Evolutionary conservation across 2,113 vertebrate species (phyloP), one percentile per base, ranked within the genome.

Genomic region (Pavo muticus): DNA sequence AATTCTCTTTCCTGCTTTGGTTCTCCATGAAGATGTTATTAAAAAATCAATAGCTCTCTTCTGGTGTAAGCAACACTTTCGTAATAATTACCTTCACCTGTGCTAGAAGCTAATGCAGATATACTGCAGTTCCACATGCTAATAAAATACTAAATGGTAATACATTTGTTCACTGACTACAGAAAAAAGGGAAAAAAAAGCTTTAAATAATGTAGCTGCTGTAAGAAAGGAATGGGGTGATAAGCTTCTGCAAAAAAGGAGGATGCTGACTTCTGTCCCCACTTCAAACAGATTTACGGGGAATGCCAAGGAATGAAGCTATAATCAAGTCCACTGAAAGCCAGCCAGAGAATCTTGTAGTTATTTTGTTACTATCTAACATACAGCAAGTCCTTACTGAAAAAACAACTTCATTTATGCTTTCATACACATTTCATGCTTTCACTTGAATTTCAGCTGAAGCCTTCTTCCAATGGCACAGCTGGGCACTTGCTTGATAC

Each of bases 271-370:
- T 96, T 95, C 87, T 87, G 29, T 67, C 87, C 79, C 44, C 39
- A 79, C 74, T 90, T 96, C 70, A 87, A 83, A 96, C 45, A 84
- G 50, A 87, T 30, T 83, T 87, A 71, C 82, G 93, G 32, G 77
- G 35, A 95, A 95, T 47, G 78, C 37, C 71, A 65, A 91, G 91
- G 90, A 93, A 27, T 63, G 67, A 94, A 94, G 47, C 30, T 87
- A 35, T 59, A 65, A 45, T 84, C 52, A 93, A 89, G 68, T 85
- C 6, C 42, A 59, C 30, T 80, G 87, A 87, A 84, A 11, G 64
- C 1, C 3, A 35, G 56, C 56, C 44, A 42, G 10, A 71, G 42
- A 72, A 65, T 37, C 81, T 61, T 24, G 35, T 1, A 24, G 14
- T 40, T 60, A 60, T 1, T 37, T 25, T 39, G 35, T 63, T 63